phyloP scores from a whole-genome alignment of 2,797 vertebrate species.

The Muscicapa comitata region DNA sequence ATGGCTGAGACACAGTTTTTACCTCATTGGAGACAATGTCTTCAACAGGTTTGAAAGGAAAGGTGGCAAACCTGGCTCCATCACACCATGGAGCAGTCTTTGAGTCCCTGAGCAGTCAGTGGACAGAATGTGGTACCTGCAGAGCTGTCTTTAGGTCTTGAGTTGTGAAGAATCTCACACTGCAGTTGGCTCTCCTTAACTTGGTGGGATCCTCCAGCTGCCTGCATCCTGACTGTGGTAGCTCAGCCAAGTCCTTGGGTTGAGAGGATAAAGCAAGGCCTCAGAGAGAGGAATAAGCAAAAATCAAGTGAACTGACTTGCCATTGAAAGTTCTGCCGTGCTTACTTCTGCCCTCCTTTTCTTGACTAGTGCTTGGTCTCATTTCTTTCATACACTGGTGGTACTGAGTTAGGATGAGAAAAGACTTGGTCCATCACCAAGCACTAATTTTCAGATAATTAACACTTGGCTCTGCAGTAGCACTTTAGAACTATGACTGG shows the following conservation, averaged over 20 bases:
- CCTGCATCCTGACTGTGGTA: not conserved
- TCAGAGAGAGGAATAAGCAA: not conserved
- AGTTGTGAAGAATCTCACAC: not conserved
- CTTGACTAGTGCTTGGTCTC: not conserved
- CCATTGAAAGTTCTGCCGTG: not conserved
- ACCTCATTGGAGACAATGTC: not conserved
- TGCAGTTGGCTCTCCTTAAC: not conserved
- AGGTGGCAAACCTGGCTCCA: not conserved
- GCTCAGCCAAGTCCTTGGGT: accelerated
- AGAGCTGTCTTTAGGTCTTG: not conserved
- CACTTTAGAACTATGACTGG: slow-evolving; percentile 67
- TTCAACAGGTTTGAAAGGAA: not conserved
- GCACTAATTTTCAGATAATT: slow-evolving; percentile 73
- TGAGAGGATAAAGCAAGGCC: not conserved
- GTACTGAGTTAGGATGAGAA: slow-evolving; percentile 56
- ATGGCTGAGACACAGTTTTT: not conserved
- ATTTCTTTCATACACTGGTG: not conserved
- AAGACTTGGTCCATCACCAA: slow-evolving; percentile 71
- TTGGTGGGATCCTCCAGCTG: not conserved
- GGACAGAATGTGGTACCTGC: not conserved
- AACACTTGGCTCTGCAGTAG: slow-evolving; percentile 66
- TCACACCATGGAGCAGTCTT: not conserved
- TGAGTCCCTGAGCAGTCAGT: not conserved
- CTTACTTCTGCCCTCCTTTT: not conserved
- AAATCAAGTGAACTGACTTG: not conserved